Percentiles rank a stretch among this genome's conserved stretches.
Evolutionary conservation across 2,888 invertebrate genomes (phyloP).

Genomic region (Hydriomena furcata): DNA sequence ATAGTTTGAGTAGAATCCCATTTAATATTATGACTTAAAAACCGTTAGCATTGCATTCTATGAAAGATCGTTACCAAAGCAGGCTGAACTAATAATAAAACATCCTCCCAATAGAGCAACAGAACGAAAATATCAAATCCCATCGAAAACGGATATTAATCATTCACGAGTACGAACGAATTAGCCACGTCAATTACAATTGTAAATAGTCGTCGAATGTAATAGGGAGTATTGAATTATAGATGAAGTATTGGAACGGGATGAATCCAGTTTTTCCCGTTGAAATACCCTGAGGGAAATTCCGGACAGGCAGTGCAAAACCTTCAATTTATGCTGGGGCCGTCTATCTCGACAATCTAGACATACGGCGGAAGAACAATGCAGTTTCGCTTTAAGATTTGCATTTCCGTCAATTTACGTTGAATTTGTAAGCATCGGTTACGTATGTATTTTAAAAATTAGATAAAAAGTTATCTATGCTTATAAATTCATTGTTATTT

Average conservation of each 20-base stretch:
- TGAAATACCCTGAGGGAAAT: conserved; percentile 76
- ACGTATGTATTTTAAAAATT: too few species aligned
- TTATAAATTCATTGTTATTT: too few species aligned
- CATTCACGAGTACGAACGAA: conserved; percentile 52
- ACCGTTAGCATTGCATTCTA: not conserved
- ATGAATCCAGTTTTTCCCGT: conserved; percentile 63
- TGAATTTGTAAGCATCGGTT: too few species aligned
- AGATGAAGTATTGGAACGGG: conserved; percentile 65
- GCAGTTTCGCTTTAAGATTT: conserved; percentile 47
- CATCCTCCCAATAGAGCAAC: conserved; percentile 25
- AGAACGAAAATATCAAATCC: conserved; percentile 47
- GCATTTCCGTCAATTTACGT: conserved; percentile 18
- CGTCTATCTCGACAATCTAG: conserved; percentile 71
- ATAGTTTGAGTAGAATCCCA: too few species aligned
- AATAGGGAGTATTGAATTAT: conserved; percentile 71
- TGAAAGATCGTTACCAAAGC: conserved; percentile 3
- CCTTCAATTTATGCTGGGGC: conserved; percentile 75
- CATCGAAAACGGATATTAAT: conserved; percentile 45
- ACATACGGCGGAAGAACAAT: conserved; percentile 65
- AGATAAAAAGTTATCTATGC: too few species aligned
- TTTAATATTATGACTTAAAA: not conserved
- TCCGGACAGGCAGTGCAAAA: conserved; percentile 65
- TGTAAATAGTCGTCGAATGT: conserved; percentile 59
- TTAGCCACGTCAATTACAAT: conserved; percentile 63
- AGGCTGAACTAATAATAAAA: conserved; percentile 13